Evolutionary conservation across 2,113 vertebrate species (phyloP).

Genomic region (Muntiacus muntjak): DNA sequence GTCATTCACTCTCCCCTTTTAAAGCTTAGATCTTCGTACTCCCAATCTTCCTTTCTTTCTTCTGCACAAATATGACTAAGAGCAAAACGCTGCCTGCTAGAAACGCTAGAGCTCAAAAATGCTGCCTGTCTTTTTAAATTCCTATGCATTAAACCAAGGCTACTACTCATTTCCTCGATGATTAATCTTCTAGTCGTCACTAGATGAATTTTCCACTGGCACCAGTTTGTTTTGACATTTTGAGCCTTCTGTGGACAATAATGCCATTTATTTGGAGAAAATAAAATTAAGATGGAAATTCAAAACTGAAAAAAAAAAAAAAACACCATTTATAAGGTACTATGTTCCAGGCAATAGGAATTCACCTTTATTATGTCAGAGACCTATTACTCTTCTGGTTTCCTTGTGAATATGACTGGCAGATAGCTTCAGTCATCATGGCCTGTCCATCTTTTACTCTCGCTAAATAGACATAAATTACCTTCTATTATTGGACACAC

Average conservation of each 20-base stretch:
- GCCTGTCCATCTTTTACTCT: slow-evolving; percentile 78
- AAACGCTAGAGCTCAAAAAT: not conserved
- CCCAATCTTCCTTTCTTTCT: not conserved
- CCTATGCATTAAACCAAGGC: not conserved
- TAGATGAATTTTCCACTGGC: slow-evolving; percentile 58
- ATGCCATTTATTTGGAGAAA: slow-evolving; percentile 20
- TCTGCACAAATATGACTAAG: not conserved
- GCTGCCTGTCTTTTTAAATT: slow-evolving; percentile 10
- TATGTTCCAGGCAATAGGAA: slow-evolving; percentile 76
- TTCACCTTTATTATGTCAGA: slow-evolving; percentile 74
- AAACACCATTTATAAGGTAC: not conserved
- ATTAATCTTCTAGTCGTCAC: slow-evolving; percentile 16
- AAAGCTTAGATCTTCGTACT: not conserved
- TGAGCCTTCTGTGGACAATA: not conserved
- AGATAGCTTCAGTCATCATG: slow-evolving; percentile 81
- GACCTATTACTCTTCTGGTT: slow-evolving; percentile 73
- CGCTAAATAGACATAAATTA: slow-evolving; percentile 70
- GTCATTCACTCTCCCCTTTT: not conserved
- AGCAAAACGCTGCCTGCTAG: not conserved
- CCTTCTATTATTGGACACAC: slow-evolving; percentile 77
- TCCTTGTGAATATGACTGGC: slow-evolving; percentile 82
- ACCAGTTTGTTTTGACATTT: not conserved
- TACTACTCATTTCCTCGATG: slow-evolving; percentile 14
- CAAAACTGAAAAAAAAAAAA: not conserved
- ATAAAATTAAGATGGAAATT: slow-evolving; percentile 24